A percentile compares a stretch with the other conserved stretches of the same genome.
phyloP scores from a whole-genome alignment of 2,888 invertebrate species.

The Cheiracanthium punctorium region DNA sequence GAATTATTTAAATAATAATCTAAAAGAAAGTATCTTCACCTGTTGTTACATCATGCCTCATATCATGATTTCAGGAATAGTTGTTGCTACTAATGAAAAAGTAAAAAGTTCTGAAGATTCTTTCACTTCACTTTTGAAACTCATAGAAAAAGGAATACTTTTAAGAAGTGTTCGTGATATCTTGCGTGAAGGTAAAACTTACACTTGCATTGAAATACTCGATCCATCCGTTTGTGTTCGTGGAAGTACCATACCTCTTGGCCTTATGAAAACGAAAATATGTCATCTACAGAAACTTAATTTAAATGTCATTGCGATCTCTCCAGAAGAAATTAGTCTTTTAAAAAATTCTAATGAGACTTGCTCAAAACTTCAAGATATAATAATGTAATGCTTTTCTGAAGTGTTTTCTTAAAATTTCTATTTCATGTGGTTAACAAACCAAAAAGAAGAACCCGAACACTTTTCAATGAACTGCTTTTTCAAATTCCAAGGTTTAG shows the following conservation, averaged over 20 bases:
- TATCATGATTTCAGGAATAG: slow-evolving; percentile 58
- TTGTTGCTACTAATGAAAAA: slow-evolving; percentile 9
- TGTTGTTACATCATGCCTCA: slow-evolving; percentile 63
- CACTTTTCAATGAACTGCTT: too few relatives aligned
- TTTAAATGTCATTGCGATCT: slow-evolving; percentile 36
- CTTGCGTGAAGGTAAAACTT: slow-evolving; percentile 13
- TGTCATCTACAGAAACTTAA: slow-evolving; percentile 51
- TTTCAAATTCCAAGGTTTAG: too few relatives aligned
- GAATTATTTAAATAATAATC: slow-evolving; percentile 10
- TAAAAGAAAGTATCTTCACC: slow-evolving; percentile 11
- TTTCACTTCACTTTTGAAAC: not conserved
- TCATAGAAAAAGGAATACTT: slow-evolving; percentile 28
- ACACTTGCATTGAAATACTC: slow-evolving; percentile 57
- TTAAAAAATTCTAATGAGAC: not conserved
- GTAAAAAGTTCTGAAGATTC: not conserved
- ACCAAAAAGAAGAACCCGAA: too few relatives aligned
- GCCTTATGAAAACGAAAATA: slow-evolving; percentile 62
- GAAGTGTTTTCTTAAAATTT: too few relatives aligned
- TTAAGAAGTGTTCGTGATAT: slow-evolving; percentile 20
- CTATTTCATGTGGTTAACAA: too few relatives aligned
- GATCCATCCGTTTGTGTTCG: slow-evolving; percentile 44
- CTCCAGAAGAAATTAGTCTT: slow-evolving; percentile 34
- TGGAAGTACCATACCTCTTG: slow-evolving; percentile 22
- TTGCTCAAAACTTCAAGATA: not conserved
- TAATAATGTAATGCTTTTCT: not conserved